Evolutionary conservation across 2,797 vertebrate species (phyloP), one percentile per base, ranked within the genome.

Genomic region (Champsocephalus esox): DNA sequence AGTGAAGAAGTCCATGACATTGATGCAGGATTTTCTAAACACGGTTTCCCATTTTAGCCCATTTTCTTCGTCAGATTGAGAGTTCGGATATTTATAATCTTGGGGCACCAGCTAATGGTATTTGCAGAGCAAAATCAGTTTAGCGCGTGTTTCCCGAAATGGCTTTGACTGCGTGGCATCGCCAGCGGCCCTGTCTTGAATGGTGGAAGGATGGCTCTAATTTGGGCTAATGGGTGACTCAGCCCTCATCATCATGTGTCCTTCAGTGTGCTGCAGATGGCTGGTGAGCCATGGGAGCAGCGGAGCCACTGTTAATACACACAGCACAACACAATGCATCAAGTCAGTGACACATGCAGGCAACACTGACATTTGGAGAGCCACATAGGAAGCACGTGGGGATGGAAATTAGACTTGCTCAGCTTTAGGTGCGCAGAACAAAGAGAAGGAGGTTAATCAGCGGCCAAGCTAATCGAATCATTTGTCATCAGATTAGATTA

Each of bases 171-270:
- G 89, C 74, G 72, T 90, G 83, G 82, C 84, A 74, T 88, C 80
- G 92, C 92, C 88, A 51, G 78, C 68, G 82, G 92, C 80, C 72
- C 59, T 62, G 83, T 91, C 77, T 86, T 81, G 84, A 92, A 81
- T 75, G 84, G 88, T 91, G 92, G 87, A 92, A 83, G 87, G 88
- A 93, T 91, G 85, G 77, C 79, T 92, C 88, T 94, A 90, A 95
- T 95, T 95, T 91, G 80, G 87, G 89, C 88, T 93, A 93, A 92
- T 93, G 87, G 90, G 93, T 90, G 92, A 93, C 87, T 92, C 92
- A 89, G 83, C 72, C 82, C 62, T 88, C 88, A 89, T 92, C 87
- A 88, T 90, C 75, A 41, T 78, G 79, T 84, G 83, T 89, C 86
- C 84, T 83, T 89, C 85, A 77, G 85, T 88, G 72, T 85, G 87